These are phyloP conservation scores for Tetranychus cinnabarinus DNA, from an alignment of 1,140 invertebrate species.

Conservation along the genomic window DNA sequence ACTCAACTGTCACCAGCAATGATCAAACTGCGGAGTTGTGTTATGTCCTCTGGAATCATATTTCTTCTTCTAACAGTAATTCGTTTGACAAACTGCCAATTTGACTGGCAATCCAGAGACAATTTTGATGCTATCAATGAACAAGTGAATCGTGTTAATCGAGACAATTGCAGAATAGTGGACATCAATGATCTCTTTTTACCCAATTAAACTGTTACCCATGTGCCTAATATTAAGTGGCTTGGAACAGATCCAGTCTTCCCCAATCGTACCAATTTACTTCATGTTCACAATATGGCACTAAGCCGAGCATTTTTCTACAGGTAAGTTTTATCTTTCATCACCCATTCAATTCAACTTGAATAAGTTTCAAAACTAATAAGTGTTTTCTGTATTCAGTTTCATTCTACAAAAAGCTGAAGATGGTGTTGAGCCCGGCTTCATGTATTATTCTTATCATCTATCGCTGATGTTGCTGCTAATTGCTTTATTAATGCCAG, in stretches of 20 bases:
- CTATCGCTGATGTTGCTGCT: conserved; percentile 76
- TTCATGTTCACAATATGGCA: conserved; percentile 88
- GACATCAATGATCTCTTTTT: conserved; percentile 60
- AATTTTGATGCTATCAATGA: conserved; percentile 60
- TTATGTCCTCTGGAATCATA: too few relatives aligned
- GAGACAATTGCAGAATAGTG: conserved; percentile 65
- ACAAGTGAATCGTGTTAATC: conserved; percentile 46
- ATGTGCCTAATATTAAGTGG: conserved; percentile 79
- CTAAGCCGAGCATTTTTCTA: conserved; percentile 79
- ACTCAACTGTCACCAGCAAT: too few relatives aligned
- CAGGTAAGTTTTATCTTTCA: conserved; percentile 19
- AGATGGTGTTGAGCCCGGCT: conserved; percentile 78
- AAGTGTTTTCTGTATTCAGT: conserved; percentile 23
- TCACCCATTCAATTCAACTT: neutral
- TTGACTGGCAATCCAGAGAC: conserved; percentile 66
- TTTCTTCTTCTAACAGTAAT: too few relatives aligned
- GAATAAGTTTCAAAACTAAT: neutral
- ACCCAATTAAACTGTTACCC: conserved; percentile 55
- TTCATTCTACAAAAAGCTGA: conserved; percentile 67
- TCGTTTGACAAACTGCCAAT: conserved; percentile 30
- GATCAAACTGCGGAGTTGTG: too few relatives aligned
- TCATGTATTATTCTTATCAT: conserved; percentile 92
- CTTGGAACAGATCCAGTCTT: conserved; percentile 84
- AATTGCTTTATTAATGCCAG: conserved; percentile 79
- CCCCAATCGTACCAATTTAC: conserved; percentile 68